Percentiles rank a stretch among this genome's conserved stretches.
Evolutionary conservation across 1,140 invertebrate species (phyloP).

Genomic region (Drosophila rhopaloa): DNA sequence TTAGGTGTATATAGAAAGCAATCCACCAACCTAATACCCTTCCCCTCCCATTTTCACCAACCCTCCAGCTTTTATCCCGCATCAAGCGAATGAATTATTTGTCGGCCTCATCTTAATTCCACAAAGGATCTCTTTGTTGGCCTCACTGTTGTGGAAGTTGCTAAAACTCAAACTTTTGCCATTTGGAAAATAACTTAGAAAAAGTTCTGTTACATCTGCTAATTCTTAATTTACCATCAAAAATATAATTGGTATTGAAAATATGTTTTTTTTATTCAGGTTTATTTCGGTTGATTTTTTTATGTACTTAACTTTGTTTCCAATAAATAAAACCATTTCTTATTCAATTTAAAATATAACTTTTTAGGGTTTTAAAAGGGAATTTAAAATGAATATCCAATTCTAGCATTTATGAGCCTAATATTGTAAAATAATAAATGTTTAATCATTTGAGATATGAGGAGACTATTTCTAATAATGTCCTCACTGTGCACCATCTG

Average conservation of each 20-base stretch:
- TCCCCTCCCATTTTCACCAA: background rate
- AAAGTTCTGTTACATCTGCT: background rate
- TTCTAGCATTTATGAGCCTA: too few relatives aligned
- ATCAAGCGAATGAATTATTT: conserved; percentile 78
- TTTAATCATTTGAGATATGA: background rate
- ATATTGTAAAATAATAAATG: too few relatives aligned
- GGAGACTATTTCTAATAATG: too few relatives aligned
- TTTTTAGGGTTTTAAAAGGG: too few relatives aligned
- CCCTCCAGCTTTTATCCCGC: conserved; percentile 15
- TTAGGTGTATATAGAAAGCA: conserved; percentile 60
- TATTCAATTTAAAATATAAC: too few relatives aligned
- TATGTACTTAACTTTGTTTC: too few relatives aligned
- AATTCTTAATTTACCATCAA: too few relatives aligned
- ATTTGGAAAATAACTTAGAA: conserved; percentile 11
- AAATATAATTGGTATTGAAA: too few relatives aligned
- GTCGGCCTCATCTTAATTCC: conserved; percentile 69
- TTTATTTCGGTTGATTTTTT: too few relatives aligned
- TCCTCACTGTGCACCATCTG: conserved; percentile 18
- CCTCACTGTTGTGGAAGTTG: conserved; percentile 34
- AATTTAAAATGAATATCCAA: too few relatives aligned
- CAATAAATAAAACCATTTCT: too few relatives aligned
- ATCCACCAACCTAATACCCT: conserved; percentile 7
- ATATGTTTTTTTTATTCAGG: too few relatives aligned
- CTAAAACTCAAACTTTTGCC: conserved; percentile 44
- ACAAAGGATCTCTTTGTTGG: conserved; percentile 16